Conservation (phyloP, 2,797 vertebrate genomes). For the Apodemus agrarius region DNA sequence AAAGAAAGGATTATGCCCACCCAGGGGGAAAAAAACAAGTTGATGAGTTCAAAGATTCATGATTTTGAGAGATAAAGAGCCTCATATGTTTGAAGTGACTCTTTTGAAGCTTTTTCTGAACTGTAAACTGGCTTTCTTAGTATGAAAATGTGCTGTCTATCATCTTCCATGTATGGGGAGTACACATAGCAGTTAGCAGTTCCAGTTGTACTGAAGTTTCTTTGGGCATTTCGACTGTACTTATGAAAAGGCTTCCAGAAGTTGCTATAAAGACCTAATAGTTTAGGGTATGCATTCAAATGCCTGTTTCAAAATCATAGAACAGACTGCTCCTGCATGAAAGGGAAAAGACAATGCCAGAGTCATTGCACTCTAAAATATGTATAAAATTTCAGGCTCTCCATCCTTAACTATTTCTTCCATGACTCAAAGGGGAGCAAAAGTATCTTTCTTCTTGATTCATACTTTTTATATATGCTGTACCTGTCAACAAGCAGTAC, state of each 20-base stretch:
- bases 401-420: constrained; percentile 97
- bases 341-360: constrained; percentile 92
- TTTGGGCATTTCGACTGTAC: constrained; percentile 93
- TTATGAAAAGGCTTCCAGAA: constrained; percentile 97
- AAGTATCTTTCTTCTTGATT: constrained; percentile 96
- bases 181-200: constrained; percentile 89
- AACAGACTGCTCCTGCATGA: constrained; percentile 93
- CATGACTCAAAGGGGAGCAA: constrained; percentile 96
- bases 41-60: constrained; percentile 98
- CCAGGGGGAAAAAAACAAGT: constrained; percentile 93
- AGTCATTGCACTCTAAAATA: constrained; percentile 95
- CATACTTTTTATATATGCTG: constrained; percentile 98
- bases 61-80: constrained; percentile 97
- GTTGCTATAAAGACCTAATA: constrained; percentile 96
- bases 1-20: constrained; percentile 93
- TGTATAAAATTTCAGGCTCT: constrained; percentile 94
- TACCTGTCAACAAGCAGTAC: constrained; percentile 93
- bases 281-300: constrained; percentile 97
- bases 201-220: constrained; percentile 87
- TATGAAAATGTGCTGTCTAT: constrained; percentile 93
- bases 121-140: constrained; percentile 92
- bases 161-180: constrained; percentile 88
- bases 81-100: constrained; percentile 94
- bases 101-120: constrained; percentile 95
- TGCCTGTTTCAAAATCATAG: constrained; percentile 95